Evolutionary conservation across 1,140 invertebrate species (phyloP).

Genomic region (Atta texana): DNA sequence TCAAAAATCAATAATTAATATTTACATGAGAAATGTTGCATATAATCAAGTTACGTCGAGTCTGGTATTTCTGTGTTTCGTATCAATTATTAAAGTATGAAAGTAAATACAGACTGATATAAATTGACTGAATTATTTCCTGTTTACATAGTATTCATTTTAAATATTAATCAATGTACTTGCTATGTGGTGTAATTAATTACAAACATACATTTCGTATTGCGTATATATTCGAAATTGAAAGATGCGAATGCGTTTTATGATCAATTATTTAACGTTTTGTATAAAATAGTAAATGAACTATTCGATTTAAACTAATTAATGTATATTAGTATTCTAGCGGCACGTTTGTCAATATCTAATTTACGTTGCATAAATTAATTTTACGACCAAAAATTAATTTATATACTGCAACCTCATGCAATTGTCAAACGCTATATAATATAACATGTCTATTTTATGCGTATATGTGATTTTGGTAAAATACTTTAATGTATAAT

Average conservation of each 20-base stretch:
- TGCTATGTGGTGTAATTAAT: constrained; percentile 33
- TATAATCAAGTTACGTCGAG: constrained; percentile 18
- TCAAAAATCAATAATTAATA: constrained; percentile 33
- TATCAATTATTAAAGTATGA: constrained; percentile 10
- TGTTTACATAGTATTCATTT: constrained; percentile 40
- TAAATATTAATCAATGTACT: constrained; percentile 56
- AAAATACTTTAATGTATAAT: constrained; percentile 25
- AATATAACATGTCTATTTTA: neutral
- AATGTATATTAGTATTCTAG: constrained; percentile 34
- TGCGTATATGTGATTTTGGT: neutral
- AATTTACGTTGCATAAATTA: constrained; percentile 56
- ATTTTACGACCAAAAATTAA: constrained; percentile 45
- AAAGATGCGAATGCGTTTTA: constrained; percentile 49
- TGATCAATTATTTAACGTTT: constrained; percentile 32
- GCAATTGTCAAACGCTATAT: constrained; percentile 34
- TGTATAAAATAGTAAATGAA: constrained; percentile 51
- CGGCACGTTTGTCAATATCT: constrained; percentile 16
- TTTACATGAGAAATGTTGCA: constrained; percentile 15
- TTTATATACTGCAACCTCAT: constrained; percentile 5
- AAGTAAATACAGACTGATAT: constrained; percentile 34
- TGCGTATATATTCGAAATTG: neutral
- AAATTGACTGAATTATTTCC: constrained; percentile 48
- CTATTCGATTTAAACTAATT: constrained; percentile 51
- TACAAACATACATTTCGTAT: constrained; percentile 13
- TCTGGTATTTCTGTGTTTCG: neutral